Percentiles rank a stretch among this genome's conserved stretches.
phyloP scores from a whole-genome alignment of 2,888 invertebrate species.

The Lepas anatifera region DNA sequence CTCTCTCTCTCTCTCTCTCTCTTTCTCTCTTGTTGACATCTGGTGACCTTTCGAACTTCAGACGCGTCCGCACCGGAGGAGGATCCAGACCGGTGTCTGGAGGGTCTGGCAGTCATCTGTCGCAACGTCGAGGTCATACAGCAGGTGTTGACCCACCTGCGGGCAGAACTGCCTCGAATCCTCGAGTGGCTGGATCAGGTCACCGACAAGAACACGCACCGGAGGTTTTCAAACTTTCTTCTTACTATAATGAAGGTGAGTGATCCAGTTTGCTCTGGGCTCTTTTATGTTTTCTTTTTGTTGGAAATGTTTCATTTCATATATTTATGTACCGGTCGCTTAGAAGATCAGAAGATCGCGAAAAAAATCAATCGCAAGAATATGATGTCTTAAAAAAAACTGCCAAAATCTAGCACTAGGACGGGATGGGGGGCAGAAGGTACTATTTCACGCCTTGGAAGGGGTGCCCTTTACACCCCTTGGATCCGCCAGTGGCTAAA shows the following conservation, averaged over 20 bases:
- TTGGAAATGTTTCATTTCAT: no score
- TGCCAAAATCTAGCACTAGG: no score
- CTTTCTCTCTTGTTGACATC: not conserved
- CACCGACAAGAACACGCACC: slow-evolving; percentile 1
- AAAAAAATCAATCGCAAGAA: no score
- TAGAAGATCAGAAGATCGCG: no score
- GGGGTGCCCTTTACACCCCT: no score
- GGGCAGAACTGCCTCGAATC: not conserved
- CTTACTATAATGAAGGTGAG: not conserved
- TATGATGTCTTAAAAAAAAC: no score
- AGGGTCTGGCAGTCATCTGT: not conserved
- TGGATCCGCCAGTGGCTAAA: no score
- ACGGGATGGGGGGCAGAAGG: no score
- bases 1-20: not conserved
- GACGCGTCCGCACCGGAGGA: not conserved
- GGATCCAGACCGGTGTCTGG: not conserved
- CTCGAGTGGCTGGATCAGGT: not conserved
- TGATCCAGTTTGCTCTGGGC: no score
- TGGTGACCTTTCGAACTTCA: not conserved
- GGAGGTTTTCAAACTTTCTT: not conserved
- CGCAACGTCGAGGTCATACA: not conserved
- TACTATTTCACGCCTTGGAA: no score
- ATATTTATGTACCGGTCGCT: no score
- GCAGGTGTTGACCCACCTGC: not conserved
- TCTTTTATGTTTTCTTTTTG: no score